Percentiles rank a stretch among this genome's conserved stretches.
Evolutionary conservation across 2,797 vertebrate genomes (phyloP).

Genomic region (Hyperoplus lanceolatus): DNA sequence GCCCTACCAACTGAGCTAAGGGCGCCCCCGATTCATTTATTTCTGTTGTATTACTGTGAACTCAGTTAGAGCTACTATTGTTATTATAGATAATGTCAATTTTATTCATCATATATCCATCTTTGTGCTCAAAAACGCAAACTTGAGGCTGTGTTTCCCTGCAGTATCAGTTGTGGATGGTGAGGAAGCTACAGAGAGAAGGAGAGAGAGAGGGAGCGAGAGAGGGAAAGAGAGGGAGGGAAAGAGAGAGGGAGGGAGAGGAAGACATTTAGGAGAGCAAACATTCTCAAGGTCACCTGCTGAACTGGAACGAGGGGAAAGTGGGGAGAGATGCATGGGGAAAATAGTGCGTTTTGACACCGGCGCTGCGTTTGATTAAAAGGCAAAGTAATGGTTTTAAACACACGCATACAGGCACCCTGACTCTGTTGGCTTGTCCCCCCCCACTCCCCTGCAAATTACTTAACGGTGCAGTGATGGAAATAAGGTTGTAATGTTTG

Average conservation of each 20-base stretch:
- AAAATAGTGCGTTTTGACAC: constrained; percentile 97
- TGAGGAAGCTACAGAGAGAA: neutral
- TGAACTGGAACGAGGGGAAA: constrained; percentile 92
- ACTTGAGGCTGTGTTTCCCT: constrained; percentile 45
- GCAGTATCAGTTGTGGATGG: constrained; percentile 35
- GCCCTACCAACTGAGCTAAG: too few species aligned
- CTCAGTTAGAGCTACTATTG: too few species aligned
- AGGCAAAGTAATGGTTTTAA: constrained; percentile 99
- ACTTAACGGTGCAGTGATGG: constrained; percentile 92
- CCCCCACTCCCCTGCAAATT: constrained; percentile 84
- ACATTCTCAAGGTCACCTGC: constrained; percentile 98
- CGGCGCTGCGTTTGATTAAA: constrained; percentile 96
- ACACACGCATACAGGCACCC: constrained; percentile 94
- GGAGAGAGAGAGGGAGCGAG: neutral
- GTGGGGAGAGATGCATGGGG: constrained; percentile 91
- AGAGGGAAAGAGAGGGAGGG: constrained; percentile 19
- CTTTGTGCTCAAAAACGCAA: constrained; percentile 3
- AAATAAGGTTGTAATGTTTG: constrained; percentile 88
- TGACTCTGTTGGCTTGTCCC: constrained; percentile 89
- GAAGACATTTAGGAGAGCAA: constrained; percentile 94
- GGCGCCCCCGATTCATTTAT: too few species aligned
- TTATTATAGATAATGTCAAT: too few species aligned
- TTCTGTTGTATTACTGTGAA: too few species aligned
- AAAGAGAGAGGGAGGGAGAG: constrained; percentile 20
- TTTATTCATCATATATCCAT: constrained; percentile 15